Evolutionary conservation across 2,888 invertebrate species (phyloP), one percentile per base, ranked within the genome.

Genomic region (Oeneis ivallda): DNA sequence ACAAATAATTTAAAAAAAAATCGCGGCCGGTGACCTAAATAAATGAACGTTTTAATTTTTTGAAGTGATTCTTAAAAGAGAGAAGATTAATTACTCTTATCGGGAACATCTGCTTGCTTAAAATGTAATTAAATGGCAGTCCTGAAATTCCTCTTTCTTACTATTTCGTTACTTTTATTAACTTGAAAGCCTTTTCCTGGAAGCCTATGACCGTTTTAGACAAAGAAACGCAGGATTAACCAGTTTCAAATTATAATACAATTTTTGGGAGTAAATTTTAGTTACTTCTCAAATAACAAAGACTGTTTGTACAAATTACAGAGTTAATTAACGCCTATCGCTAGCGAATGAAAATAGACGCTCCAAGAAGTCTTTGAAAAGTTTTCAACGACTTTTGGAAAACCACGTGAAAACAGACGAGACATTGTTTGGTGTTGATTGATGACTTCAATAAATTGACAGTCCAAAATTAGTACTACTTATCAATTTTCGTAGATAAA

Each of bases 181-280:
- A 58, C 63, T 68, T 64, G 60, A 59, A 65, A 65, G 65, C 15
- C 50, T 61, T 67, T 68, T 54, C 50, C 61, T 47, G 56, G 32
- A 53, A 53, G 66, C 50, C 50, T 47, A 39, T 19, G 52, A 56
- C 57, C 45, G 49, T 50, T 58, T 26, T 17, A 65, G 41, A 56
- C 17, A 62, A 68, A 63, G 60, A 63, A 54, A 63, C 53, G 32
- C 61, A 47, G 57, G 60, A 61, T 39, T 43, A 63, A 66, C 64
- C 19, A 19, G 49, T 26, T 50, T 13, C 39, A 13, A 56, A 41
- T 54, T 15, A 54, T 54, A 19, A 4, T 50, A 37, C 11, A 54
- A 37, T 54, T 39, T 52, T 39, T 11, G 39, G 54, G 5, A 54
- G 37, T 10, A 37, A 37, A 41, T 15, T 37, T 41, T 11, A 19